Percentiles rank a stretch among this genome's conserved stretches.
phyloP scores from a whole-genome alignment of 1,140 invertebrate genomes.

The Megalopta genalis region DNA sequence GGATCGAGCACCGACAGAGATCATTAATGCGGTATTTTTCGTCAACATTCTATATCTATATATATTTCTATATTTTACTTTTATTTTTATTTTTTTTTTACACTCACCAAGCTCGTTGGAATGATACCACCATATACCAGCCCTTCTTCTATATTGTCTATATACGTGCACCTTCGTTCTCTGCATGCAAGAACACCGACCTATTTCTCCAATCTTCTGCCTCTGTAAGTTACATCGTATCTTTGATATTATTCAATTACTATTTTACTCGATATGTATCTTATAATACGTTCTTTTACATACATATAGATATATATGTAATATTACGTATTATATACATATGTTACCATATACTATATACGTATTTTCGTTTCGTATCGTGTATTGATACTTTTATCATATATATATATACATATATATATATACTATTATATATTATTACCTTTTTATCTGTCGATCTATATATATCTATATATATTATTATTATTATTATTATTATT shows the following conservation, averaged over 20 bases:
- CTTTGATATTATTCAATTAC: slow-evolving; percentile 42
- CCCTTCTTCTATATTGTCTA: slow-evolving; percentile 44
- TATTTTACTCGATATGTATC: slow-evolving; percentile 56
- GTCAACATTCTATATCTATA: slow-evolving; percentile 20
- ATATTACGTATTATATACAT: background rate
- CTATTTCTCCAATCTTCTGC: slow-evolving; percentile 61
- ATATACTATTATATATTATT: too few relatives aligned
- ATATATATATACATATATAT: slow-evolving; percentile 7
- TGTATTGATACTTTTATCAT: slow-evolving; percentile 43
- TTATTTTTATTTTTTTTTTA: slow-evolving; percentile 36
- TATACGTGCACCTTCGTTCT: slow-evolving; percentile 63
- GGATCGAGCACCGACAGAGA: slow-evolving; percentile 34
- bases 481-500: too few relatives aligned
- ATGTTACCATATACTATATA: slow-evolving; percentile 2
- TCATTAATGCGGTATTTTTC: slow-evolving; percentile 35
- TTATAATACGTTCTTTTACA: slow-evolving; percentile 32
- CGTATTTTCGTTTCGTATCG: slow-evolving; percentile 20
- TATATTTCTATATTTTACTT: too few relatives aligned
- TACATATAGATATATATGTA: slow-evolving; percentile 4
- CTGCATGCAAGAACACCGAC: slow-evolving; percentile 69
- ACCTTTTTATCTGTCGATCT: background rate
- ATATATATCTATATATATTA: slow-evolving; percentile 39
- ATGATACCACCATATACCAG: slow-evolving; percentile 44
- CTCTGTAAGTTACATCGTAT: slow-evolving; percentile 58
- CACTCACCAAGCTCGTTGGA: slow-evolving; percentile 52